Evolutionary conservation across 2,888 invertebrate species (phyloP).

Genomic region (Eristalinus sepulchralis): DNA sequence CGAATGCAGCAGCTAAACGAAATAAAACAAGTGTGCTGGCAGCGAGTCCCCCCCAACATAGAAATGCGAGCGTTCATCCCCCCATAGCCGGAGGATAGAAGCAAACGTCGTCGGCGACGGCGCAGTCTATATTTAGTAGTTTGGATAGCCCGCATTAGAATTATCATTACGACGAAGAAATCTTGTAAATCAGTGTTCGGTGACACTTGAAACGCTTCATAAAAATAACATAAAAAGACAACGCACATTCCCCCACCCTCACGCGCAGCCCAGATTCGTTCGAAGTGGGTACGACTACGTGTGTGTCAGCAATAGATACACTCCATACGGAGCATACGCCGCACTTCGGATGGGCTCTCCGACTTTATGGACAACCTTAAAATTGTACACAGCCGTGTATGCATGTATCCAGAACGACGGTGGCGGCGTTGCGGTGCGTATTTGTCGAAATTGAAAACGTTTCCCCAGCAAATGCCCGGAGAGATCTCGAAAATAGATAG

Average conservation of each 20-base stretch:
- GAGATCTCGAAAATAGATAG: conserved; percentile 54
- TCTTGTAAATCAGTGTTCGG: conserved; percentile 66
- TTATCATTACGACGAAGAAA: conserved; percentile 58
- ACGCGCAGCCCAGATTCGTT: background rate
- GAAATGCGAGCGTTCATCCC: conserved; percentile 20
- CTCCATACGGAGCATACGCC: background rate
- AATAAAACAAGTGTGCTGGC: conserved; percentile 50
- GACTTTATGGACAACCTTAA: conserved; percentile 55
- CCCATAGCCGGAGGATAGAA: conserved; percentile 4
- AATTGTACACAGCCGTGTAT: conserved; percentile 1
- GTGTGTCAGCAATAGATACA: conserved; percentile 2
- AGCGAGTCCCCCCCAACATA: conserved; percentile 50
- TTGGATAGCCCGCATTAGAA: conserved; percentile 51
- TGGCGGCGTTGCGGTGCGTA: conserved; percentile 10
- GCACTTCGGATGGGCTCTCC: conserved; percentile 9
- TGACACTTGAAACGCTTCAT: conserved; percentile 58
- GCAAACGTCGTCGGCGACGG: background rate
- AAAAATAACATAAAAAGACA: conserved; percentile 24
- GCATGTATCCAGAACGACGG: conserved; percentile 1
- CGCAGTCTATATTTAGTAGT: conserved; percentile 48
- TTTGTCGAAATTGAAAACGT: conserved; percentile 41
- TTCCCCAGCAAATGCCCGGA: conserved; percentile 23
- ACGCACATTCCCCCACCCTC: background rate
- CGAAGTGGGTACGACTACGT: background rate
- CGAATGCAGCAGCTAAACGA: conserved; percentile 21